Evolutionary conservation across 2,113 vertebrate species (phyloP).

Genomic region (Emydura subglobosa): DNA sequence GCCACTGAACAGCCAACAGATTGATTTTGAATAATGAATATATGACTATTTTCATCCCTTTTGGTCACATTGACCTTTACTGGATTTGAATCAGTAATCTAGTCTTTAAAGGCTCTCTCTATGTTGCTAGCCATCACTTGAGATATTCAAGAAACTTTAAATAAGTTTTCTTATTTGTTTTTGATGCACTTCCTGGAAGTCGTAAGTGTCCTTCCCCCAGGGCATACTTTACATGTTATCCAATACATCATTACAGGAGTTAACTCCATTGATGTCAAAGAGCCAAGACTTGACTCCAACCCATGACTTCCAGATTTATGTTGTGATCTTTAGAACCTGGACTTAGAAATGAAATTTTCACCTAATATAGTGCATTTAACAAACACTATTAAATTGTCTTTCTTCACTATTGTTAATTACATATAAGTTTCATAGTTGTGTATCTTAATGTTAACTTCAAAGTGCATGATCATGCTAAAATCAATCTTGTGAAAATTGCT

Average conservation of each 20-base stretch:
- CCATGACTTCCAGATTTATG: neutral
- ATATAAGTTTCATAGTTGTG: neutral
- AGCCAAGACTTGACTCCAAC: neutral
- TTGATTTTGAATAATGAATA: neutral
- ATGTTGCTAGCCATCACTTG: neutral
- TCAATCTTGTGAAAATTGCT: neutral
- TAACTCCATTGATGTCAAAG: neutral
- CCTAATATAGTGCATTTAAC: neutral
- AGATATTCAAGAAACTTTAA: constrained; percentile 15
- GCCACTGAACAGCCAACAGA: neutral
- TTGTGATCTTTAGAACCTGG: neutral
- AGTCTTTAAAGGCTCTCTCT: constrained; percentile 44
- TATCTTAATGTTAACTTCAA: neutral
- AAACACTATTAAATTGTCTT: neutral
- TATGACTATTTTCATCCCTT: neutral
- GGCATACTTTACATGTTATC: neutral
- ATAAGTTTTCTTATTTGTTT: constrained; percentile 13
- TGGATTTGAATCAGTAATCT: constrained; percentile 60
- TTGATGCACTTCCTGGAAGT: constrained; percentile 14
- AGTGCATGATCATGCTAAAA: neutral
- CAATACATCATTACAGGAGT: neutral
- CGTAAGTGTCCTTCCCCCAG: neutral
- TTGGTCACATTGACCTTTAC: constrained; percentile 55
- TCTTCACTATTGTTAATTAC: neutral
- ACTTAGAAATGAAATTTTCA: neutral